A percentile compares a stretch with the other conserved stretches of the same genome.
Evolutionary conservation across 2,797 vertebrate species (phyloP).

Genomic region (Peromyscus nudipes): DNA sequence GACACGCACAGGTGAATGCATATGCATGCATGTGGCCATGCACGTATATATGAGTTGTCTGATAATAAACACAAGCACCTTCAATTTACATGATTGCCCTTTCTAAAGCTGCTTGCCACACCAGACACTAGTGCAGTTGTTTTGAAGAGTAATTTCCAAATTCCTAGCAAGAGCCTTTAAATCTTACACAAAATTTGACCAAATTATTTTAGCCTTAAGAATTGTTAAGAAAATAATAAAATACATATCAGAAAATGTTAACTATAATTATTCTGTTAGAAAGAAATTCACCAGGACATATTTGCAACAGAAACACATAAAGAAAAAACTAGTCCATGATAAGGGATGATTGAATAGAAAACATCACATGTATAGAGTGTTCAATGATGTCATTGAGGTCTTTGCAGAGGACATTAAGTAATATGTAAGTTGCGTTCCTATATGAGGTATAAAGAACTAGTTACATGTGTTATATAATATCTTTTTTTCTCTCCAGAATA

Average conservation of each 20-base stretch:
- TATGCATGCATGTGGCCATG: background rate
- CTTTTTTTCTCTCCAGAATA: conserved; percentile 26
- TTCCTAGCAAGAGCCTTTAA: conserved; percentile 6
- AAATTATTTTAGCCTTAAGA: conserved; percentile 15
- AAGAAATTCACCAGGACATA: conserved; percentile 4
- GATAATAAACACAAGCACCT: background rate
- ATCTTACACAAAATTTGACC: conserved; percentile 27
- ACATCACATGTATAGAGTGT: background rate
- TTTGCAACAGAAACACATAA: background rate
- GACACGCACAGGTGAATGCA: background rate
- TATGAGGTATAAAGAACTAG: background rate
- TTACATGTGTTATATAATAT: background rate
- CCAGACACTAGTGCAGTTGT: background rate
- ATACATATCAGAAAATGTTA: background rate
- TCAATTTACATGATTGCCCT: background rate
- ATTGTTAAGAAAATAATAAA: conserved; percentile 24
- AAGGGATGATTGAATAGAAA: background rate
- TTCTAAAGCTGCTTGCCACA: background rate
- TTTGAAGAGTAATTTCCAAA: conserved; percentile 22
- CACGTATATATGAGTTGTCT: background rate
- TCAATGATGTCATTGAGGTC: conserved; percentile 42
- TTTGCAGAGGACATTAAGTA: background rate
- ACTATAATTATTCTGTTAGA: background rate
- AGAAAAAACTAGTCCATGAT: background rate
- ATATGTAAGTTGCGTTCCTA: background rate